phyloP scores from a whole-genome alignment of 2,888 invertebrate genomes.

The Electrophaes corylata region DNA sequence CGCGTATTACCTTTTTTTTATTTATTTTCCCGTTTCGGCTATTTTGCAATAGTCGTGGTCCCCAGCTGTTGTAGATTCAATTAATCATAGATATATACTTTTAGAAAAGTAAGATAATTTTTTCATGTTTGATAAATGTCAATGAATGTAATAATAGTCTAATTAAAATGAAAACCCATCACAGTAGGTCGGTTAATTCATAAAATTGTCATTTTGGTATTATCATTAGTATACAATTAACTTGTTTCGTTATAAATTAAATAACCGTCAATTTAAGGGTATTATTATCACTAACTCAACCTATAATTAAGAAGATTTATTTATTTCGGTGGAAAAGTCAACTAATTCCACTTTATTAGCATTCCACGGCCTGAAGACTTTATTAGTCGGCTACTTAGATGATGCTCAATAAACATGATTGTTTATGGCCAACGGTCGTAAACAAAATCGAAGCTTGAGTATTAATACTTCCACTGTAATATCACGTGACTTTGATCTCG shows the following conservation, averaged over 20 bases:
- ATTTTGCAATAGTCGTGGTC: too few relatives aligned
- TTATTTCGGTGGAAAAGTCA: slow-evolving; percentile 38
- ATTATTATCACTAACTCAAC: slow-evolving; percentile 42
- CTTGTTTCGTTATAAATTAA: slow-evolving; percentile 36
- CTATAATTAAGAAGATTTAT: slow-evolving; percentile 44
- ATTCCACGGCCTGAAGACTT: slow-evolving; percentile 38
- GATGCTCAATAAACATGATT: slow-evolving; percentile 48
- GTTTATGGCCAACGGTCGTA: slow-evolving; percentile 51
- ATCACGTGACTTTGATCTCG: slow-evolving; percentile 7
- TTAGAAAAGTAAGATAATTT: too few relatives aligned
- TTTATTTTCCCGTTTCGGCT: too few relatives aligned
- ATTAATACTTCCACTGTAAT: slow-evolving; percentile 21
- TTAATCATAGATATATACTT: too few relatives aligned
- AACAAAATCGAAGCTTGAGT: slow-evolving; percentile 40
- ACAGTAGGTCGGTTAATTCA: slow-evolving; percentile 14
- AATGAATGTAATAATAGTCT: neutral
- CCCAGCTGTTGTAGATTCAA: too few relatives aligned
- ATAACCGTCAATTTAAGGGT: slow-evolving; percentile 42
- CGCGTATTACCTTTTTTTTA: too few relatives aligned
- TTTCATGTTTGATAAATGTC: too few relatives aligned
- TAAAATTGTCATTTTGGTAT: slow-evolving; percentile 27
- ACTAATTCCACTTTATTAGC: slow-evolving; percentile 45
- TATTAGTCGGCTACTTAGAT: slow-evolving; percentile 48
- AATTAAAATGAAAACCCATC: slow-evolving; percentile 7
- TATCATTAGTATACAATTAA: slow-evolving; percentile 35